These are phyloP conservation scores for Parazoanthus darwini DNA, from an alignment of 92 coral and sea anemone species.

Conservation along the genomic window DNA sequence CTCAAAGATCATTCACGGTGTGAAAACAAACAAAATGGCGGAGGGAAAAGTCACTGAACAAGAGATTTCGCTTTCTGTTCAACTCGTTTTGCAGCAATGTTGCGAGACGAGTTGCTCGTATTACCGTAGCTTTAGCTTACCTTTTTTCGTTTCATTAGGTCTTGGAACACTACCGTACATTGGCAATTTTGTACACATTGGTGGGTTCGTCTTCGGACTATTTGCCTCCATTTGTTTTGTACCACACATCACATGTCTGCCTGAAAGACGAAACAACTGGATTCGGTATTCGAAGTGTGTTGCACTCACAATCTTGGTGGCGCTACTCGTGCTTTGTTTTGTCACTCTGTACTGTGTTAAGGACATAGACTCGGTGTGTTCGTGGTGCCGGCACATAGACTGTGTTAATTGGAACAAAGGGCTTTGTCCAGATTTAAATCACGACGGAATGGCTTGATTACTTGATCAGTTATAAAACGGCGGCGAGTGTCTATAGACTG, in stretches of 20 bases:
- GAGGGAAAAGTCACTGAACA: no score
- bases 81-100: no score
- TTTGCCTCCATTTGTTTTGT: conserved; percentile 60
- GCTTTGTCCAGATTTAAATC: conserved; percentile 65
- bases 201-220: conserved; percentile 81
- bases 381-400: conserved; percentile 63
- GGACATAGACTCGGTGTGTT: conserved; percentile 56
- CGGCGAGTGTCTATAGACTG: no score
- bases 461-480: no score
- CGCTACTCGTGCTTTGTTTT: conserved; percentile 28
- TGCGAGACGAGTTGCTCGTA: no score
- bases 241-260: conserved; percentile 25
- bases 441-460: conserved; percentile 50
- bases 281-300: conserved; percentile 36
- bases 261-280: conserved; percentile 39
- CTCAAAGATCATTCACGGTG: no score
- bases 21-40: no score
- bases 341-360: conserved; percentile 47
- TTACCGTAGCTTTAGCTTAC: no score
- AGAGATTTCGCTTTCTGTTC: no score
- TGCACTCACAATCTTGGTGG: conserved; percentile 43
- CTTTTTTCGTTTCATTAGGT: conserved; percentile 41
- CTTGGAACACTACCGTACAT: conserved; percentile 85
- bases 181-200: conserved; percentile 88
- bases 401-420: conserved; percentile 68